Evolutionary conservation across 2,797 vertebrate genomes (phyloP), one percentile per base, ranked within the genome.

Genomic region (Setipinna tenuifilis): DNA sequence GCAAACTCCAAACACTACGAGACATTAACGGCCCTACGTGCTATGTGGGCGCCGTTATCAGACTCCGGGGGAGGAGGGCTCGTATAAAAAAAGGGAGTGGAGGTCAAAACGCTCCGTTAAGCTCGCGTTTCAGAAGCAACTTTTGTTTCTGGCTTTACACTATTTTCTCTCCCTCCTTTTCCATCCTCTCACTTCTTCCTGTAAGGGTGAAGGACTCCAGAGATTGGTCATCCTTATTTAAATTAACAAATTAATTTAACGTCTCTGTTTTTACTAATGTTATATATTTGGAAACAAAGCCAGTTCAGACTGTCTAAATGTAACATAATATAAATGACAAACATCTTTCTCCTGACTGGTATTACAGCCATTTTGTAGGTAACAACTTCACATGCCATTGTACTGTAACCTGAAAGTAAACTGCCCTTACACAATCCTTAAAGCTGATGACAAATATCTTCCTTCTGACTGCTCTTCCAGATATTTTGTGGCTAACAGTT

Each of bases 51-150:
- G 68, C 17, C 2, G 14, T 19, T 75, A 35, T 35, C 28, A 75
- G 35, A 31, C 35, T 78, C 6, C 6, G 35, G 31, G 71, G n/a
- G 61, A 25, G 23, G 21, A n/a, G 19, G 61, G 71, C 17, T 35
- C 7, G 31, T 0, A 78, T 44, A 78, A 78, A 75, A 78, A 78
- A 35, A 44, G 21, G 41, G 31, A 21, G 16, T 19, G 71, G 35
- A 78, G 71, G 71, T 78, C 71, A 78, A 78, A 31, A 21, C 35
- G 35, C 35, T 78, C 35, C 17, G 71, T 21, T 44, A 78, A 78
- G 35, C 71, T 41, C 21, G 19, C 21, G 16, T 41, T 78, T 41
- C 0, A 78, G 17, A 44, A 78, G 31, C 28, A 44, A 44, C 35
- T 17, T 41, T 75, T 28, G 16, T 54, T 19, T 75, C 12, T 41